phyloP scores from a whole-genome alignment of 2,113 vertebrate genomes.

The Glaucomys volans region DNA sequence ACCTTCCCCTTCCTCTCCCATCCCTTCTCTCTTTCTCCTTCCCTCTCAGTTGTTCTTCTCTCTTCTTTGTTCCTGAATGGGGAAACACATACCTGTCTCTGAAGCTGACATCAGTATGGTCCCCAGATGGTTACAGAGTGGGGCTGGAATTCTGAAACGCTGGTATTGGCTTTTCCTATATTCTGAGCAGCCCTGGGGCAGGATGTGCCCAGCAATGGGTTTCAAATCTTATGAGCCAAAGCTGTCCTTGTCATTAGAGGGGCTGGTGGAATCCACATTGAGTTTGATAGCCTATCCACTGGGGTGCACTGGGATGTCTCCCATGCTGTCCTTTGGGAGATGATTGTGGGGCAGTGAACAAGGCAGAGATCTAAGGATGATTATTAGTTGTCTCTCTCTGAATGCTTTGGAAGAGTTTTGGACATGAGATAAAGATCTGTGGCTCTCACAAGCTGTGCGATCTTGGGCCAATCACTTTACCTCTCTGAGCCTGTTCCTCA shows the following conservation, averaged over 20 bases:
- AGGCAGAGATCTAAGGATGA: background rate
- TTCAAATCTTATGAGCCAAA: constrained; percentile 39
- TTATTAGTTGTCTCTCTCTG: background rate
- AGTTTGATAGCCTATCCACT: background rate
- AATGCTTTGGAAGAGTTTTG: background rate
- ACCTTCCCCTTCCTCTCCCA: background rate
- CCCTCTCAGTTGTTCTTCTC: background rate
- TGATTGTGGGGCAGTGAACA: background rate
- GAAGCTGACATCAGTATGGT: constrained; percentile 18
- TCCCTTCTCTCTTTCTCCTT: background rate
- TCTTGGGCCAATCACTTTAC: background rate
- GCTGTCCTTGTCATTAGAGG: constrained; percentile 50
- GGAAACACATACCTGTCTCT: background rate
- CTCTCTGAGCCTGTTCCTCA: background rate
- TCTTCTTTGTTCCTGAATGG: background rate
- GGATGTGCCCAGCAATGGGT: background rate
- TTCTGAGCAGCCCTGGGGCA: constrained; percentile 22
- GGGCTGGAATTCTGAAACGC: constrained; percentile 17
- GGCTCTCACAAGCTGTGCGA: background rate
- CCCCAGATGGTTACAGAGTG: background rate
- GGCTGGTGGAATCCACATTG: background rate
- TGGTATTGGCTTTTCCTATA: constrained; percentile 51
- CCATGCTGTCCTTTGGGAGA: background rate
- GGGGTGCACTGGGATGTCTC: background rate
- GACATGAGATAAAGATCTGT: background rate